phyloP scores from a whole-genome alignment of 2,797 vertebrate species.

The Peromyscus eremicus region DNA sequence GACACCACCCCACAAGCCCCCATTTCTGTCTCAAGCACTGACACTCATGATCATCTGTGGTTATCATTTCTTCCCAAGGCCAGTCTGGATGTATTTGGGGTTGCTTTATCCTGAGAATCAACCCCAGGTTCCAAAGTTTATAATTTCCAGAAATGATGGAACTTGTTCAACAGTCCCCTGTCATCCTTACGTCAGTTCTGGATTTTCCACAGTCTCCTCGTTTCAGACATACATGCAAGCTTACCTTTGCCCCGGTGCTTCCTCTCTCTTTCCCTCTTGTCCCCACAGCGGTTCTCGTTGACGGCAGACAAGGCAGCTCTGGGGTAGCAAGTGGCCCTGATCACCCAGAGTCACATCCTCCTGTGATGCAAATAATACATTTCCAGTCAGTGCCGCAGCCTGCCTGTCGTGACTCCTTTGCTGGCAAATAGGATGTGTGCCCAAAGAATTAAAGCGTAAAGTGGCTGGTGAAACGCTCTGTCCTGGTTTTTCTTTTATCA shows the following conservation, averaged over 20 bases:
- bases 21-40: constrained; percentile 60
- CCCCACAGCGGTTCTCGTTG: neutral
- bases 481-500: constrained; percentile 62
- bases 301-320: constrained; percentile 35
- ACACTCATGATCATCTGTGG: neutral
- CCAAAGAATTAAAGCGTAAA: constrained; percentile 75
- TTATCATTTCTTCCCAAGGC: constrained; percentile 65
- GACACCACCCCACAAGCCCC: neutral
- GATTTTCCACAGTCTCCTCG: constrained; percentile 44
- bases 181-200: constrained; percentile 47
- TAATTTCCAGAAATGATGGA: constrained; percentile 64
- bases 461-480: constrained; percentile 62
- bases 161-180: neutral
- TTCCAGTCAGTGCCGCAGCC: constrained; percentile 55
- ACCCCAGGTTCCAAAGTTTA: constrained; percentile 70
- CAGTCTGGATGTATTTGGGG: constrained; percentile 49
- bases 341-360: constrained; percentile 57
- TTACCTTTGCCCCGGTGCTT: neutral
- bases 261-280: neutral
- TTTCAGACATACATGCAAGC: neutral
- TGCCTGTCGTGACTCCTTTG: constrained; percentile 39
- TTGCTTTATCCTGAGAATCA: constrained; percentile 65
- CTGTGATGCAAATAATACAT: constrained; percentile 55
- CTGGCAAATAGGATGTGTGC: constrained; percentile 4
- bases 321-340: neutral